Base-by-base conservation (phyloP, 2,888 invertebrate species). In the Lochmaea capreae region DNA sequence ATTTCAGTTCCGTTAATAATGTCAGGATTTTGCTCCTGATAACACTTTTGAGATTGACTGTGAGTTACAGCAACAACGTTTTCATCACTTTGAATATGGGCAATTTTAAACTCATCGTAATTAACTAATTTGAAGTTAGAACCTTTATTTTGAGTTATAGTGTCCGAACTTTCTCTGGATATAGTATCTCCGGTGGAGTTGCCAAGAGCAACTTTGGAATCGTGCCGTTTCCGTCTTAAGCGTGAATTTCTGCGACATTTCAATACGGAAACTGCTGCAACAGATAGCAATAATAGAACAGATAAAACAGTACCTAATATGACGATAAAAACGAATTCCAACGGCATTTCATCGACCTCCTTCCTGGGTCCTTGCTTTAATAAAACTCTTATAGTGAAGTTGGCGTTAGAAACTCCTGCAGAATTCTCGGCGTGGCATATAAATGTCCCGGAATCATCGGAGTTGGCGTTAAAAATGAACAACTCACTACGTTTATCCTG, bases 401-500 rank as follows among this genome's bases (percentile, higher is more conserved):
- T 96, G 73, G 94, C 93, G 79, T 91, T 92, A 0, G 93, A 90
- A 73, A 89, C 90, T 14, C 97, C 97, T 0, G 96, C 97, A 16
- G 93, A 91, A 85, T 97, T 97, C 83, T 95, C 94, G 0, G 96
- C 96, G 12, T 93, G 89, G 86, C 97, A 97, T 8, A 93, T 91
- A 85, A 95, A 96, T 14, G 93, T 94, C 3, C 96, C 96, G 83
- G 95, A 95, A 84, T 95, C 94, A 78, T 93, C 93, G 58, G 90
- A 90, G 42, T 92, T 92, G 54, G 93, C 92, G 84, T 94, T 93
- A 83, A 92, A 92, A 81, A 95, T 93, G 82, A 93, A 92, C 71
- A 95, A 89, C 86, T 94, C 93, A 82, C 94, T 94, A 79, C 91
- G 91, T 86, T 93, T 93, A 82, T 93, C 92, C 78, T 91, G 91